Base-by-base conservation (phyloP, 2,888 invertebrate genomes). In the Craniophora ligustri region DNA sequence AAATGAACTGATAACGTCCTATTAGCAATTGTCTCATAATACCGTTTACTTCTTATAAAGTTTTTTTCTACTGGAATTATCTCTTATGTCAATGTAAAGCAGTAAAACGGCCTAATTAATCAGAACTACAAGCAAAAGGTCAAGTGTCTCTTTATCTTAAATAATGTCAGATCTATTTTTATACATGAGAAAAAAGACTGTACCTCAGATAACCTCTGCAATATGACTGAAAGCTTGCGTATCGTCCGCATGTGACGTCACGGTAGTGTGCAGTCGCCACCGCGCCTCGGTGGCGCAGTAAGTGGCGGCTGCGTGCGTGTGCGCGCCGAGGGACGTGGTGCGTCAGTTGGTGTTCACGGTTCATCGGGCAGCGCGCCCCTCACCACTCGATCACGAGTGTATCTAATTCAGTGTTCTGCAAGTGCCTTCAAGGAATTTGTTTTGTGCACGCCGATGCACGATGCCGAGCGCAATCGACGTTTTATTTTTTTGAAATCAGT, bases 401-500 rank as follows among this genome's bases (percentile, higher is more conserved):
- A 80, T 89, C 91, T 91, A 91, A 89, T 91, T 90, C 89, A 90
- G 90, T 88, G 86, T 85, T 81, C 82, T 82, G 85, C 82, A 82
- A 86, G 83, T 88, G 89, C 86, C 84, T 87, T 82, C 66, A 75
- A 91, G 91, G 92, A 91, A 92, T 92, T 91, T 86, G 88, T 89
- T 88, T 88, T 86, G 87, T 88, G 87, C 87, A 86, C 87, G 85
- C 75, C 84, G 85, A 82, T 83, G 81, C 78, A 76, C 83, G 86
- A 81, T 82, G 81, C 78, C 77, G 78, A 77, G 75, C 81, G 85
- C 83, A 83, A 87, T 86, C 84, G 84, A 81, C 78, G 86, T 89
- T 91, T 91, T 91, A 91, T 92, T 92, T 91, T 87, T 72, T 84
- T 81, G 78, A 85, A 85, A 86, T 84, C 84, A 75, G 81, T 85